A percentile compares a stretch with the other conserved stretches of the same genome.
phyloP scores from a whole-genome alignment of 2,888 invertebrate genomes.

The Megastigmus dorsalis region DNA sequence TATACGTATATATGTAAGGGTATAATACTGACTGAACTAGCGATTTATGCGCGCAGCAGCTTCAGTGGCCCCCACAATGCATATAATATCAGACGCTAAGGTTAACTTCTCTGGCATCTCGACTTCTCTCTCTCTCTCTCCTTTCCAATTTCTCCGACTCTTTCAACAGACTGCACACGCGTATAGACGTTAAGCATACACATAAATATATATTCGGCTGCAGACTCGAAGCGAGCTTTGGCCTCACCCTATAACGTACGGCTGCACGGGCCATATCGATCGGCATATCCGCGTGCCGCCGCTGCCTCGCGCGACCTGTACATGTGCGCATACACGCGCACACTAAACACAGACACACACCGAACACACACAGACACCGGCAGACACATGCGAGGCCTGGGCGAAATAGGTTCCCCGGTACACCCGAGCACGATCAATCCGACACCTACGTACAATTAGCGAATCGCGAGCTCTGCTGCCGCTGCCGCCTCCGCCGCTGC shows the following conservation, averaged over 20 bases:
- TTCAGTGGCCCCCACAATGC: too few species aligned
- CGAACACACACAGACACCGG: too few species aligned
- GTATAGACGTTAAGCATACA: neutral
- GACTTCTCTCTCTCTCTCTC: neutral
- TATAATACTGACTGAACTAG: too few species aligned
- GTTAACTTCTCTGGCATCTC: neutral
- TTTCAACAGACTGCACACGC: too few species aligned
- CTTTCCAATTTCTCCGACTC: neutral
- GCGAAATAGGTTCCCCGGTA: slow-evolving; percentile 46
- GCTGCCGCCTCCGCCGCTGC: too few species aligned
- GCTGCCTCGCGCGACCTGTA: neutral
- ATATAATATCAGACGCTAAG: too few species aligned
- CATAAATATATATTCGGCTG: neutral
- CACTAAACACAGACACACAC: too few species aligned
- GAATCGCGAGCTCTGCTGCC: slow-evolving; percentile 61
- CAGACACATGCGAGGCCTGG: neutral
- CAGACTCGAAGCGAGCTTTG: neutral
- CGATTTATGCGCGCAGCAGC: too few species aligned
- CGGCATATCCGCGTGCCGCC: slow-evolving; percentile 24
- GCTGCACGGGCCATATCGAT: slow-evolving; percentile 48
- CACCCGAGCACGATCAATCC: slow-evolving; percentile 55
- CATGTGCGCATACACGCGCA: too few species aligned
- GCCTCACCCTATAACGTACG: too few species aligned
- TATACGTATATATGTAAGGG: too few species aligned
- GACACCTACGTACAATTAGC: slow-evolving; percentile 59